Evolutionary conservation across 2,113 vertebrate genomes (phyloP).

Genomic region (Genyomyrus donnyi): DNA sequence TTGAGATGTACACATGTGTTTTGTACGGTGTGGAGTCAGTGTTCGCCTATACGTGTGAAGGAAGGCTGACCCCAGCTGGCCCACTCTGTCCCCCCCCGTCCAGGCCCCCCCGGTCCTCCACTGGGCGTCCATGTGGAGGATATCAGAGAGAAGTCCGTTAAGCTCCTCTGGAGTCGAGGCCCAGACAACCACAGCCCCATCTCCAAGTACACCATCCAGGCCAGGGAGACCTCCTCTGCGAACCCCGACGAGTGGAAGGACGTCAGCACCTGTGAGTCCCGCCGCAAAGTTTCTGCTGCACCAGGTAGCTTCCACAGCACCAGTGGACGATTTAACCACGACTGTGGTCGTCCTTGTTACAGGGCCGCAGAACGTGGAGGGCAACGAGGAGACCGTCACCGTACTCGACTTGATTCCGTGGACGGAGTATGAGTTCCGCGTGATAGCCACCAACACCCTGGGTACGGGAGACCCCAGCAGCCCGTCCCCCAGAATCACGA

Average conservation of each 20-base stretch:
- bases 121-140: conserved; percentile 80
- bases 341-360: conserved; percentile 13
- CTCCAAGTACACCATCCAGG: conserved; percentile 87
- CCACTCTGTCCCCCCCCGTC: neutral
- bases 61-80: neutral
- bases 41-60: neutral
- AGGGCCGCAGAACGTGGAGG: conserved; percentile 84
- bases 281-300: neutral
- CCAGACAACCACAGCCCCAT: conserved; percentile 94
- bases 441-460: conserved; percentile 84
- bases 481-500: conserved; percentile 73
- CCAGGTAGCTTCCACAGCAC: neutral
- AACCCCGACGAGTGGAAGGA: conserved; percentile 74
- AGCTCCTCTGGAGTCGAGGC: conserved; percentile 85
- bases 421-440: conserved; percentile 94
- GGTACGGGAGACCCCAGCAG: conserved; percentile 84
- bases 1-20: neutral
- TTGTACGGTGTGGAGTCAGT: neutral
- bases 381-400: conserved; percentile 79
- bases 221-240: conserved; percentile 60
- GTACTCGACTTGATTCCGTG: conserved; percentile 84
- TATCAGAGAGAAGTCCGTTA: conserved; percentile 69
- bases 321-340: neutral
- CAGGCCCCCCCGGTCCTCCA: conserved; percentile 92
- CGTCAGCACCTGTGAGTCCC: conserved; percentile 74